Conservation (phyloP, 2,888 invertebrate species). For the Rhagium mordax region DNA sequence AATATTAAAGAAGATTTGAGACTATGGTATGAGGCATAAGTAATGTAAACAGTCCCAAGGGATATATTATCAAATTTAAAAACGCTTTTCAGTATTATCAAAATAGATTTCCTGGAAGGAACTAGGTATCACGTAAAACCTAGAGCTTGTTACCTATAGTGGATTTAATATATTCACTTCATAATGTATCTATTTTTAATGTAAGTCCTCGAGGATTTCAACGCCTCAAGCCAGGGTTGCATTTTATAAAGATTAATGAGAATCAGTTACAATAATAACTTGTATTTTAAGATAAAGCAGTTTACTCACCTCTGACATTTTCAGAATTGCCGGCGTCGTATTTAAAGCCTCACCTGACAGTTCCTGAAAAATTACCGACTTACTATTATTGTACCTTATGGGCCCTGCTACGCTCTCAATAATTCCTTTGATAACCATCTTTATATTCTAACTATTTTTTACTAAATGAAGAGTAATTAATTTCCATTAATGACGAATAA, state of each 20-base stretch:
- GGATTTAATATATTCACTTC: neutral
- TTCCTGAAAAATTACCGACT: neutral
- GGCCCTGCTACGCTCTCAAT: neutral
- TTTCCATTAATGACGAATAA: no score
- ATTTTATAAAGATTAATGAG: slow-evolving; percentile 10
- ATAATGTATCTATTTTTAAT: neutral
- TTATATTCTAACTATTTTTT: no score
- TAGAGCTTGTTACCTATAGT: neutral
- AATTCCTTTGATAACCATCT: neutral
- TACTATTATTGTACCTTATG: neutral
- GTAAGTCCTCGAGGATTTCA: neutral
- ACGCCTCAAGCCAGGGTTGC: neutral
- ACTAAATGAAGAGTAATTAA: no score
- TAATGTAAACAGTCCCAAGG: no score
- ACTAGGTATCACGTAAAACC: neutral
- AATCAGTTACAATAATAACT: slow-evolving; percentile 13
- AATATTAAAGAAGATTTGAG: no score
- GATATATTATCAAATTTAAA: no score
- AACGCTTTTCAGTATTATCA: neutral
- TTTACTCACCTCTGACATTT: slow-evolving; percentile 30
- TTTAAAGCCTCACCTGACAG: slow-evolving; percentile 4
- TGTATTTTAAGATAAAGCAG: slow-evolving; percentile 11
- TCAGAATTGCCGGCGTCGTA: neutral
- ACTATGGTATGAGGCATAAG: no score
- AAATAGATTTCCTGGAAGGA: neutral